Percentiles rank a stretch among this genome's conserved stretches.
These are phyloP conservation scores for Edolisoma coerulescens DNA, from an alignment of 2,113 vertebrate species.

Conservation along the genomic window DNA sequence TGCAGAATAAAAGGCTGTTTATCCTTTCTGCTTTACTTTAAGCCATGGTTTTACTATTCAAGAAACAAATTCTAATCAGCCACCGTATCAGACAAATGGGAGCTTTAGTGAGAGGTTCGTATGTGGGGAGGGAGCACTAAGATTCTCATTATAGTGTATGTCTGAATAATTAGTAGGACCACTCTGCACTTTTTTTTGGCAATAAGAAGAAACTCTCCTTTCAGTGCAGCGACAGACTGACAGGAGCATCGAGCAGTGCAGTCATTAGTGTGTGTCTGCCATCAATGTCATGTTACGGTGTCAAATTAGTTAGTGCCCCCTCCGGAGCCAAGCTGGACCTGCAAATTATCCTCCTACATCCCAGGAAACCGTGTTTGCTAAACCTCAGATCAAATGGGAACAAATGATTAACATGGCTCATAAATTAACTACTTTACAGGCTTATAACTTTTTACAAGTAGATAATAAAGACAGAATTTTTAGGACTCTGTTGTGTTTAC, in stretches of 20 bases:
- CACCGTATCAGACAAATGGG: constrained; percentile 72
- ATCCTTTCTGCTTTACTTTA: constrained; percentile 32
- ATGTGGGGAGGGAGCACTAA: constrained; percentile 63
- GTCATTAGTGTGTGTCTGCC: constrained; percentile 71
- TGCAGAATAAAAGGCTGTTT: constrained; percentile 58
- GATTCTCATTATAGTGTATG: constrained; percentile 70
- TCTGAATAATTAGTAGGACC: constrained; percentile 75
- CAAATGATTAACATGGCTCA: constrained; percentile 73
- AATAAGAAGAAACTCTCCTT: constrained; percentile 50
- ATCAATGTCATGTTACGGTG: constrained; percentile 65
- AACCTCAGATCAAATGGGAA: constrained; percentile 66
- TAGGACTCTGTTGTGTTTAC: background rate
- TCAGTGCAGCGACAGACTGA: constrained; percentile 66
- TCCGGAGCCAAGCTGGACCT: constrained; percentile 62
- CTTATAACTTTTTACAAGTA: constrained; percentile 74
- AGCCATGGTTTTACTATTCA: constrained; percentile 66
- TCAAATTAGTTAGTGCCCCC: constrained; percentile 76
- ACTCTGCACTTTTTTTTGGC: constrained; percentile 36
- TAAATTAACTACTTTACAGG: constrained; percentile 75
- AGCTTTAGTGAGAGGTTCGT: constrained; percentile 54
- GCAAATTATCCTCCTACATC: constrained; percentile 69
- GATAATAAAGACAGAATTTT: constrained; percentile 70
- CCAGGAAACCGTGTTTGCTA: constrained; percentile 67
- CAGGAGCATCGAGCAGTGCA: constrained; percentile 53
- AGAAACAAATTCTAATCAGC: constrained; percentile 74